These are phyloP conservation scores for Synergus gifuensis DNA, from an alignment of 2,888 invertebrate genomes.

Conservation along the genomic window DNA sequence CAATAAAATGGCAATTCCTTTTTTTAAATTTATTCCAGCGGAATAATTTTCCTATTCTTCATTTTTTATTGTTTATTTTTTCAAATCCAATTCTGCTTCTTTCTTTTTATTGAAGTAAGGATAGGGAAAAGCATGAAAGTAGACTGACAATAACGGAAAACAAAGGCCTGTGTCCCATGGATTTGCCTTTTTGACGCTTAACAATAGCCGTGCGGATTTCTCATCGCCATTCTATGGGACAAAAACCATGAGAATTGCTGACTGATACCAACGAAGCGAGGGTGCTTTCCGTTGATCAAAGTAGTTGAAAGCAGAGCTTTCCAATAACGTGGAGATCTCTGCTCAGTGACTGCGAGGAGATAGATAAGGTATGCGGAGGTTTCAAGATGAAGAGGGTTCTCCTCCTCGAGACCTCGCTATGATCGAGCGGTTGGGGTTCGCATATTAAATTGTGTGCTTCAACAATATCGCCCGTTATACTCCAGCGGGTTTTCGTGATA, in stretches of 20 bases:
- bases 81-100: constrained; percentile 12
- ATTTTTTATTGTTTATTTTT: constrained; percentile 27
- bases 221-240: constrained; percentile 9
- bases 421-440: constrained; percentile 54
- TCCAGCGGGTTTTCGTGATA: constrained; percentile 55
- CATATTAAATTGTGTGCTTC: constrained; percentile 72
- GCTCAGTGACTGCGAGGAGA: constrained; percentile 67
- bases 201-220: constrained; percentile 24
- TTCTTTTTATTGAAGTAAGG: constrained; percentile 12
- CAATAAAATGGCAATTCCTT: neutral
- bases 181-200: constrained; percentile 31
- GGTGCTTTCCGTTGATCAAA: constrained; percentile 55
- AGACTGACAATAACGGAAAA: constrained; percentile 16
- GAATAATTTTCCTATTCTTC: constrained; percentile 17
- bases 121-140: neutral
- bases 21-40: neutral
- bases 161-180: constrained; percentile 17
- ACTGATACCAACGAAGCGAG: constrained; percentile 20
- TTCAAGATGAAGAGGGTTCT: constrained; percentile 49
- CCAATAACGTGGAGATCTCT: constrained; percentile 67
- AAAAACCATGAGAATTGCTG: constrained; percentile 10
- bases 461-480: constrained; percentile 58
- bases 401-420: constrained; percentile 1
- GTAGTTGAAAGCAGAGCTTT: constrained; percentile 61
- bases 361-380: constrained; percentile 66